Base-by-base conservation (phyloP, 2,888 invertebrate species). In the Aleiodes leptofemur region DNA sequence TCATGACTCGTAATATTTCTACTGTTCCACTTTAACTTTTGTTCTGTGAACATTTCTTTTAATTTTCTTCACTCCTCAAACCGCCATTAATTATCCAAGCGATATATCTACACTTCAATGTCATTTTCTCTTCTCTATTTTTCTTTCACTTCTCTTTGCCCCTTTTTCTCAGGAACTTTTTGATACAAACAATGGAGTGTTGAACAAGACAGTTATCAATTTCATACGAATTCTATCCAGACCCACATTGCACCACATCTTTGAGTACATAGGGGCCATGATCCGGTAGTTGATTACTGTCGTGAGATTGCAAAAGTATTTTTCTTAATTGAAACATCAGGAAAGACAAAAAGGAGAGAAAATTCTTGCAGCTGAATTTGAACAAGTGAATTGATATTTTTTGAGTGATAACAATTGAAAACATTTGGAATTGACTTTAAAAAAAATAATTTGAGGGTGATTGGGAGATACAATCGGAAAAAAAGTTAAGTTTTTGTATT, bases 1-100 rank as follows among this genome's bases (percentile, higher is more conserved):
- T 64, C 64, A 64, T 64, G 64, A 64, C 43, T 64, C 64, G 64
- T 48, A 8, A 64, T 64, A 64, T 43, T 48, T 64, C 48, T 48
- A 64, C 38, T 38, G n/a, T 38, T 61, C 64, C 48, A 64, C 64
- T 64, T 64, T 4, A 48, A 43, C 14, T 38, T 64, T 38, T 64
- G 43, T 38, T 43, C 43, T 11, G 64, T 16, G 43, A 43, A 43
- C 29, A 43, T 64, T 64, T 64, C 64, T 64, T 64, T 48, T 48
- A 48, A 43, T 43, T 56, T 56, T 56, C 48, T 48, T 64, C 48
- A n/a, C 55, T 16, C 55, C 13, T 55, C 55, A 14, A n/a, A n/a
- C 16, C 55, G 8, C 14, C 55, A 16, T 55, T 64, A 64, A 64
- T 64, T 64, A 64, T 48, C 48, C 48, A 13, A 43, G 64, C 34